Evolutionary conservation across 2,113 vertebrate species (phyloP), one percentile per base, ranked within the genome.

Genomic region (Gadus chalcogrammus): DNA sequence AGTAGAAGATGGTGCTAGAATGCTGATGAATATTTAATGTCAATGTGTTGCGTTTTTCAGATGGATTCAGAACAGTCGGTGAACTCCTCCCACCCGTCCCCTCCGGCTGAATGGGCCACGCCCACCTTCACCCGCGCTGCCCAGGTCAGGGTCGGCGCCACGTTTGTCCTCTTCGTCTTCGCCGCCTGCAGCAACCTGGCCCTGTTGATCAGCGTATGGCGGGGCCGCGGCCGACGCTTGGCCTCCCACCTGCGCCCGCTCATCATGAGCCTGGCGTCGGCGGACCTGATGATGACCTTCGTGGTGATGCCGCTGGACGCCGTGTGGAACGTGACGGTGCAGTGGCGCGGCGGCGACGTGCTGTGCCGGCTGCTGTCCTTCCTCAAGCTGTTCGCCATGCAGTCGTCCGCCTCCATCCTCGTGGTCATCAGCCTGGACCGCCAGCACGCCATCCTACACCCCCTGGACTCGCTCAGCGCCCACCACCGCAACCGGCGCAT

Each of bases 251-350:
- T 93, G 68, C 88, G 91, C 0, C 92, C 91, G 0, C 88, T 93
- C 65, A 88, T 93, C 68, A 17, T 90, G 24, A 92, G 91, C 81
- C 80, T 93, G 81, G 90, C 80, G 0, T 64, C 75, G 0, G 92
- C 92, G 0, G 91, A 93, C 84, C 84, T 93, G 28, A 87, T 92
- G 89, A 92, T 92, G 92, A 92, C 91, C 0, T 91, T 93, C 0
- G 80, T 92, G 67, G 90, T 91, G 78, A 93, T 93, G 92, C 92
- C 92, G 5, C 77, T 92, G 82, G 92, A 93, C 6, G 88, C 88
- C 0, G 89, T 79, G 63, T 93, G 92, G 92, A 93, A 93, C 48
- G 68, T 90, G 65, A 93, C 90, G 1, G 91, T 93, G 74, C 92
- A 92, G 87, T 93, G 92, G 92, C 83, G 87, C 3, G 92, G 80